phyloP scores from a whole-genome alignment of 1,140 invertebrate genomes.

The Ephestia elutella region DNA sequence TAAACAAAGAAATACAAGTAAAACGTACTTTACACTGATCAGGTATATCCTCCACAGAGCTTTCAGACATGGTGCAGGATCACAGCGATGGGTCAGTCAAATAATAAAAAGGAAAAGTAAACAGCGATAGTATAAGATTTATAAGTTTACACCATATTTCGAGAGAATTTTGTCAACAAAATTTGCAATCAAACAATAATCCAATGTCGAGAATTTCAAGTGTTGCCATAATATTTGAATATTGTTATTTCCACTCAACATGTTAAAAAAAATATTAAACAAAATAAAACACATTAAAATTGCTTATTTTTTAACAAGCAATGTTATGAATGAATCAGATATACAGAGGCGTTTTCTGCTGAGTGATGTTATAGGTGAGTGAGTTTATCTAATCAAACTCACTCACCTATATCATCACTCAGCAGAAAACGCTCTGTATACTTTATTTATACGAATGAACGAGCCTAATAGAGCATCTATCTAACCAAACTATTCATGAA shows the following conservation, averaged over 20 bases:
- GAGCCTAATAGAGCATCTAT: too few relatives aligned
- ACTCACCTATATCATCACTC: too few relatives aligned
- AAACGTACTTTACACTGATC: conserved; percentile 57
- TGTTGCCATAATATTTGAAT: not conserved
- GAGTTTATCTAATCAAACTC: too few relatives aligned
- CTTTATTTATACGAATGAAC: too few relatives aligned
- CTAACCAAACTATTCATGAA: too few relatives aligned
- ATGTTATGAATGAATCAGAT: too few relatives aligned
- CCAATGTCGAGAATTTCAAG: not conserved
- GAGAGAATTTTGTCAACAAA: conserved; percentile 8
- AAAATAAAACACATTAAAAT: too few relatives aligned
- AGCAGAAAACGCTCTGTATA: too few relatives aligned
- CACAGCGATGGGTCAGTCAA: not conserved
- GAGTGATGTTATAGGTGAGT: not conserved
- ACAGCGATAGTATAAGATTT: not conserved
- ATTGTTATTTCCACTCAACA: not conserved
- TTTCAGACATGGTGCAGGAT: conserved; percentile 44
- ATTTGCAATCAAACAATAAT: not conserved
- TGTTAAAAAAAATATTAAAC: too few relatives aligned
- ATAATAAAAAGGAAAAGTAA: not conserved
- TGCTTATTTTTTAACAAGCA: not conserved
- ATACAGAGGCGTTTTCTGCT: too few relatives aligned
- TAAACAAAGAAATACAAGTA: conserved; percentile 7
- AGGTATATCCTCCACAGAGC: conserved; percentile 55
- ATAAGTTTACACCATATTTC: conserved; percentile 14